Evolutionary conservation across 2,797 vertebrate genomes (phyloP).

Genomic region (Lophius americanus): DNA sequence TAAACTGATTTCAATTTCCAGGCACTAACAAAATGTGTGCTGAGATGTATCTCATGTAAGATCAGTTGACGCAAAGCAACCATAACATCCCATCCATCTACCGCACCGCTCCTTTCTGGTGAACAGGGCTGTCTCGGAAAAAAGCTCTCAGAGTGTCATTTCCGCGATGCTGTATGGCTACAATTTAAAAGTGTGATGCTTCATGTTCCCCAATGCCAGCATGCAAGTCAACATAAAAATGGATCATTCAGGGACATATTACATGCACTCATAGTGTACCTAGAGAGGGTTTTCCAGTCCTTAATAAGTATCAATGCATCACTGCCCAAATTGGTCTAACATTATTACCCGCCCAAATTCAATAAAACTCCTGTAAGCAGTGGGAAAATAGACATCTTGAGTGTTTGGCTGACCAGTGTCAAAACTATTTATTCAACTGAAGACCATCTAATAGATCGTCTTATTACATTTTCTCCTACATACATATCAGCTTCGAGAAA

Average conservation of each 20-base stretch:
- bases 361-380: background rate
- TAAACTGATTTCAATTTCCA: constrained; percentile 13
- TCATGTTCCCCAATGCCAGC: background rate
- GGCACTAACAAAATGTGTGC: constrained; percentile 20
- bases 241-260: background rate
- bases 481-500: constrained; percentile 24
- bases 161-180: constrained; percentile 16
- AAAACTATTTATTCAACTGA: background rate
- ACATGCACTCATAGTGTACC: constrained; percentile 4
- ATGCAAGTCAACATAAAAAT: constrained; percentile 21
- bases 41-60: constrained; percentile 14
- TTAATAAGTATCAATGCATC: background rate
- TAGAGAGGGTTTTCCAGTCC: background rate
- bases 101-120: constrained; percentile 11
- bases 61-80: constrained; percentile 21
- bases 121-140: background rate
- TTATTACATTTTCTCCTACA: constrained; percentile 1
- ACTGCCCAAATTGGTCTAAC: background rate
- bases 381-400: background rate
- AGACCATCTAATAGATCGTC: background rate
- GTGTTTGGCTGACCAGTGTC: background rate
- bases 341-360: background rate
- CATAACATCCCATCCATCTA: constrained; percentile 8
- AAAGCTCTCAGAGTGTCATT: constrained; percentile 9
- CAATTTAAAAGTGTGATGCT: constrained; percentile 19